Base-by-base conservation (phyloP, 2,888 invertebrate species). In the Acanthosoma haemorrhoidale region DNA sequence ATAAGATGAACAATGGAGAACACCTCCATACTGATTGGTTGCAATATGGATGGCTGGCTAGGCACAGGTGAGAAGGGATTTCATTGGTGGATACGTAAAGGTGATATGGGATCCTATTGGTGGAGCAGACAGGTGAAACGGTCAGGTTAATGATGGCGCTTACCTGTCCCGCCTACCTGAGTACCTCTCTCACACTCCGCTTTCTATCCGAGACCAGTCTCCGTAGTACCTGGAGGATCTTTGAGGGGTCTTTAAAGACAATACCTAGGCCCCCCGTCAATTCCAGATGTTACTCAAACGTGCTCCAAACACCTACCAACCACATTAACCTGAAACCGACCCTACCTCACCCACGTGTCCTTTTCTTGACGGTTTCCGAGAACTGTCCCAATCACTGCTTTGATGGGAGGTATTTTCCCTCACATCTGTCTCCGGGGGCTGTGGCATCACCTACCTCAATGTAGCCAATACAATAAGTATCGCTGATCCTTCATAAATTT, bases 261-360 rank as follows among this genome's bases (percentile, higher is more conserved):
- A n/a, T 21, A 61, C 2, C 36, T 36, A 36, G 34, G 18, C 21
- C n/a, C 18, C 16, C 5, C 18, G 34, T n/a, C 21, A 9, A n/a
- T 36, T 61, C n/a, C n/a, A n/a, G n/a, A n/a, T n/a, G n/a, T n/a
- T n/a, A n/a, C n/a, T n/a, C n/a, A n/a, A n/a, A 61, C 61, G 61
- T 61, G 61, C 61, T 13, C 11, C 3, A 13, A 6, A 15, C 13
- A 61, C 63, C 63, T 63, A 63, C 18, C 39, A 2, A 2, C 39
- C 41, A 63, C 63, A 63, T 63, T 63, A 63, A 63, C 63, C 63
- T 63, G 63, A 39, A 39, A 36, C 63, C 21, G 5, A 60, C 21
- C 60, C 60, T 18, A 36, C 11, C 21, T 51, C 43, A 51, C 43
- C 43, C 9, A 32, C 9, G n/a, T n/a, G n/a, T n/a, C n/a, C n/a